Conservation (phyloP, 2,888 invertebrate genomes). For the Athetis lepigone region DNA sequence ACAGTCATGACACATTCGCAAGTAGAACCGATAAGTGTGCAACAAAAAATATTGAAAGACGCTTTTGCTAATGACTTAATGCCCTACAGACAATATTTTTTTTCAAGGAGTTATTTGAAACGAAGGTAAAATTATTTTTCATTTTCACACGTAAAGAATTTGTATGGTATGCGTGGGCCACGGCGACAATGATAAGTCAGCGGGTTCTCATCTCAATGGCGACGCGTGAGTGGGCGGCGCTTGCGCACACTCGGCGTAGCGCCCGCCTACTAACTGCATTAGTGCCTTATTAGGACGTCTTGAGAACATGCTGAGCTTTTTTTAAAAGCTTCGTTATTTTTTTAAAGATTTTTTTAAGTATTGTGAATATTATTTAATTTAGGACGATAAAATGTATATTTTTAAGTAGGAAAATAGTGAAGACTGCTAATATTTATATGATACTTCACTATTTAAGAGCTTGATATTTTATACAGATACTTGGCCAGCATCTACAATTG, state of each 20-base stretch:
- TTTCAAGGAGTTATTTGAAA: conserved; percentile 42
- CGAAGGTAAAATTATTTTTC: conserved; percentile 42
- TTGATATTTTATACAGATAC: no score
- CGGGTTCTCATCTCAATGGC: conserved; percentile 71
- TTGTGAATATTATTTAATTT: not conserved
- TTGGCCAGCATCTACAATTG: no score
- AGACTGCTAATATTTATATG: no score
- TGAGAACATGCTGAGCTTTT: conserved; percentile 3
- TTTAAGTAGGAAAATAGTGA: not conserved
- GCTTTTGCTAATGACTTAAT: conserved; percentile 53
- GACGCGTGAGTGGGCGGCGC: conserved; percentile 67
- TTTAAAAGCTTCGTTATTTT: not conserved
- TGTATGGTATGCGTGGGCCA: conserved; percentile 71
- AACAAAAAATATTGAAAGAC: conserved; percentile 31
- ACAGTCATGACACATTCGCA: conserved; percentile 29
- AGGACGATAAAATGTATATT: not conserved
- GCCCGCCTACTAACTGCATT: conserved; percentile 57
- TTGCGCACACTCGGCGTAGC: conserved; percentile 63
- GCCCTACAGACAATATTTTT: conserved; percentile 40
- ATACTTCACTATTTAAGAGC: no score
- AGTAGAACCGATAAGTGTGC: conserved; percentile 12
- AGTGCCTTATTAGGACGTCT: conserved; percentile 62
- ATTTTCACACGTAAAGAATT: conserved; percentile 48
- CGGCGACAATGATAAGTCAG: conserved; percentile 86
- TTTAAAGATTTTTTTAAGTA: conserved; percentile 5